A percentile compares a stretch with the other conserved stretches of the same genome.
phyloP scores from a whole-genome alignment of 2,888 invertebrate species.

The Lepidocyrtinus sp. region DNA sequence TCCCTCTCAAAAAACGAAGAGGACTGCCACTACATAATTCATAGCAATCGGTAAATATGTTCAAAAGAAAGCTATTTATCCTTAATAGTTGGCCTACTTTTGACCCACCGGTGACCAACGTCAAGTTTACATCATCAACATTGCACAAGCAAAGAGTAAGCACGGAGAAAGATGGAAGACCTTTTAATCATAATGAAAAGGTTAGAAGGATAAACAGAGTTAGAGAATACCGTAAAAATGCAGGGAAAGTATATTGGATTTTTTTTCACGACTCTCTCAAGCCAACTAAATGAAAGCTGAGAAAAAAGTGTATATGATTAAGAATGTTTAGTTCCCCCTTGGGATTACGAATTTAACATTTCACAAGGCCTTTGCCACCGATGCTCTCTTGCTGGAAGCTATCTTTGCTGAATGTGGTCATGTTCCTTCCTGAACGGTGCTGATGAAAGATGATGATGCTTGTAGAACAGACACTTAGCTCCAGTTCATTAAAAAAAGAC shows the following conservation, averaged over 20 bases:
- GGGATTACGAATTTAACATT: constrained; percentile 19
- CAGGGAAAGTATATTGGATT: constrained; percentile 40
- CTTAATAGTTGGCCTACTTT: constrained; percentile 6
- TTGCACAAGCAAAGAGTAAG: constrained; percentile 12
- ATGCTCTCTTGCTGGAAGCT: background rate
- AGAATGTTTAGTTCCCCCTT: background rate
- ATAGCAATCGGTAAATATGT: too few relatives aligned
- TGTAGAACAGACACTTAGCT: background rate
- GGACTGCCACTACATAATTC: constrained; percentile 12
- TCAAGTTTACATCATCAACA: constrained; percentile 20
- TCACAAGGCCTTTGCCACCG: constrained; percentile 2
- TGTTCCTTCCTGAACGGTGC: background rate
- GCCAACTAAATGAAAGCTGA: background rate
- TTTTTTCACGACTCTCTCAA: background rate
- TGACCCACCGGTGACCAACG: constrained; percentile 16
- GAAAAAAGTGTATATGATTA: constrained; percentile 17
- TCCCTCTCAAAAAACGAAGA: background rate
- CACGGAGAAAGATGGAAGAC: constrained; percentile 41
- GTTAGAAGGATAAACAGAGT: background rate
- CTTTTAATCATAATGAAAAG: constrained; percentile 50
- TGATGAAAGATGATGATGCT: constrained; percentile 5
- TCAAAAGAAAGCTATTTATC: constrained; percentile 12
- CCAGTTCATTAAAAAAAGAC: background rate
- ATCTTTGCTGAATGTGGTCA: background rate
- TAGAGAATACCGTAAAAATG: constrained; percentile 11